Percentiles rank a stretch among this genome's conserved stretches.
Evolutionary conservation across 1,140 invertebrate species (phyloP).

Genomic region (Drosophila kikkawai): DNA sequence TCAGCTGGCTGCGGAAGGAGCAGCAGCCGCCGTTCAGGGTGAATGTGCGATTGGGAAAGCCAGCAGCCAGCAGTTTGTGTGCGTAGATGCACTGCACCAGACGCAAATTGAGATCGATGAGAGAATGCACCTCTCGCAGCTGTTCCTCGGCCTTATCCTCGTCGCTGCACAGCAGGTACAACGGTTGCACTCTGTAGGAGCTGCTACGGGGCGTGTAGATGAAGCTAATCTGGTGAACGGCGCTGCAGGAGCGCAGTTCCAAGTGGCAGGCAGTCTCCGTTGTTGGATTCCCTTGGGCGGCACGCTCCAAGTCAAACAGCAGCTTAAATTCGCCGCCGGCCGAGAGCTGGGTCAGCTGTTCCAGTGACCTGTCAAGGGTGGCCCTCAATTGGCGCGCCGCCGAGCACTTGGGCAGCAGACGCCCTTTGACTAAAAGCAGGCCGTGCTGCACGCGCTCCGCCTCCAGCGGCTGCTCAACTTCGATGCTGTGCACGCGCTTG

Average conservation of each 20-base stretch:
- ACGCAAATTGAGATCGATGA: conserved; percentile 92
- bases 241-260: conserved; percentile 57
- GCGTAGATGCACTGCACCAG: conserved; percentile 94
- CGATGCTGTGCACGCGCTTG: conserved; percentile 71
- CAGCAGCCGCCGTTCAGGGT: conserved; percentile 89
- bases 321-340: conserved; percentile 68
- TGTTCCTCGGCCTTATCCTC: conserved; percentile 64
- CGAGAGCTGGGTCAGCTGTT: conserved; percentile 63
- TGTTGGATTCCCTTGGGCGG: not conserved
- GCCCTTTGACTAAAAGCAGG: conserved; percentile 71
- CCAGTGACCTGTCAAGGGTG: conserved; percentile 33
- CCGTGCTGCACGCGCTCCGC: conserved; percentile 65
- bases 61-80: conserved; percentile 94
- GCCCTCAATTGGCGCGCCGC: conserved; percentile 55
- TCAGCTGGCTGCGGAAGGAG: conserved; percentile 90
- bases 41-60: conserved; percentile 93
- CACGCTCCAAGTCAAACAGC: conserved; percentile 58
- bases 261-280: conserved; percentile 26
- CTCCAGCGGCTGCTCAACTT: conserved; percentile 64
- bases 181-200: conserved; percentile 87
- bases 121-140: conserved; percentile 85
- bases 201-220: conserved; percentile 49
- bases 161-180: conserved; percentile 92
- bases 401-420: conserved; percentile 56
- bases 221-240: conserved; percentile 40